Evolutionary conservation across 2,888 invertebrate genomes (phyloP).

Genomic region (Rhagonycha fulva): DNA sequence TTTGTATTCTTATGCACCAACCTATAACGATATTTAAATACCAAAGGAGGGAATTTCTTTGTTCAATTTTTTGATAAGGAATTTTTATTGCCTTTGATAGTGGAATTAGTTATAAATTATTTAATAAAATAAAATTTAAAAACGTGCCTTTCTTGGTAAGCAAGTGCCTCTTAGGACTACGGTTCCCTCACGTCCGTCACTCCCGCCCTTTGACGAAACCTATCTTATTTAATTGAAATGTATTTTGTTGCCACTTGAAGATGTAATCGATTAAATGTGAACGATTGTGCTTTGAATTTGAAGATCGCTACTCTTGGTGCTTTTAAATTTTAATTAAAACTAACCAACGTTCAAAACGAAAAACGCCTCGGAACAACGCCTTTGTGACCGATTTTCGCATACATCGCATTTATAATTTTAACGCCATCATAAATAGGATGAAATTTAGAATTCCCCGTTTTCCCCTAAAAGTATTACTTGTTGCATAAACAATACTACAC

Average conservation of each 20-base stretch:
- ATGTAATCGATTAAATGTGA: neutral
- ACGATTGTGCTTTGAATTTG: neutral
- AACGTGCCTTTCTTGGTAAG: neutral
- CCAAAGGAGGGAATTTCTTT: neutral
- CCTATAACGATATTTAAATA: neutral
- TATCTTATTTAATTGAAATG: neutral
- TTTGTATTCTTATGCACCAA: neutral
- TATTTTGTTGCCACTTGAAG: neutral
- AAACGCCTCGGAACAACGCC: neutral
- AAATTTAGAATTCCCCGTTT: neutral
- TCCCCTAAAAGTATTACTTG: neutral
- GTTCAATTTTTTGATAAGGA: neutral
- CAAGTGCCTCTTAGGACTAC: neutral
- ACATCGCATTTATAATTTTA: neutral
- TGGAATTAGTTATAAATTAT: neutral
- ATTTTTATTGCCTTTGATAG: neutral
- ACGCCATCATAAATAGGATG: neutral
- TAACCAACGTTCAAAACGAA: neutral
- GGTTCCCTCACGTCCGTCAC: neutral
- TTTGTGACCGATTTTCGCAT: neutral
- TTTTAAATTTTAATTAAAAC: neutral
- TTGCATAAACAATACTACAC: neutral
- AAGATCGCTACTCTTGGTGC: neutral
- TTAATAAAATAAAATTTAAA: neutral
- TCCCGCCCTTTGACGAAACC: neutral